Conservation (phyloP, 2,797 vertebrate species). For the Propithecus perrieri region DNA sequence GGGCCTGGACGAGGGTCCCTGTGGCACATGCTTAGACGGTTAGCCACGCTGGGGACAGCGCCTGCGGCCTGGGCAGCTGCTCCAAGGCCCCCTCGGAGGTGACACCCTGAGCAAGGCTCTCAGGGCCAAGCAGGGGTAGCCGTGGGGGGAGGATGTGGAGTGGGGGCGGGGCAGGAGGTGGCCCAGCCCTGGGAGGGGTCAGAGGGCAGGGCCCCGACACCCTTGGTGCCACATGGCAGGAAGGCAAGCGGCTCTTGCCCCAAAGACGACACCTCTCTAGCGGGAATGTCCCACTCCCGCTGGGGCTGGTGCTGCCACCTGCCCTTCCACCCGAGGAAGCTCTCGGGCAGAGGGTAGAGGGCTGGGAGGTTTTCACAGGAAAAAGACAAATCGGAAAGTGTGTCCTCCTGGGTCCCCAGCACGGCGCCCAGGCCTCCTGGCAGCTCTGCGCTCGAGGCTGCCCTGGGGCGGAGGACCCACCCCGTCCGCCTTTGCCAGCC, state of each 20-base stretch:
- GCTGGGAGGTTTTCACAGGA: not conserved
- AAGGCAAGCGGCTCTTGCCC: not conserved
- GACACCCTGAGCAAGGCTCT: not conserved
- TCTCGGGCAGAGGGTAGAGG: not conserved
- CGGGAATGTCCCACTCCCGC: too few relatives aligned
- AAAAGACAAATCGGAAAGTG: too few relatives aligned
- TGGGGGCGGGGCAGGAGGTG: not conserved
- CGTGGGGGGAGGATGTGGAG: too few relatives aligned
- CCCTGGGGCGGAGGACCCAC: fast-evolving
- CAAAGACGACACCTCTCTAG: too few relatives aligned
- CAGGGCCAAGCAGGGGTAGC: not conserved
- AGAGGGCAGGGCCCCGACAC: not conserved
- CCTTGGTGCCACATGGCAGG: not conserved
- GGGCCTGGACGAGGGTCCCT: not conserved
- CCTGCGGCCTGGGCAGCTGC: not conserved
- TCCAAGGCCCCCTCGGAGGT: not conserved
- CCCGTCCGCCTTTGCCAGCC: not conserved
- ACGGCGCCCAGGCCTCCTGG: not conserved
- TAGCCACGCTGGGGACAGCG: not conserved
- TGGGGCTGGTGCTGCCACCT: not conserved
- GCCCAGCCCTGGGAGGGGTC: not conserved
- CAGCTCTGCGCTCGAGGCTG: not conserved
- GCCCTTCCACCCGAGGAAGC: not conserved
- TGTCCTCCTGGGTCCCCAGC: not conserved
- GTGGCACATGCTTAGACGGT: too few relatives aligned